Percentiles rank a stretch among this genome's conserved stretches.
These are phyloP conservation scores for Phylloscopus trochiloides DNA, from an alignment of 2,113 vertebrate species.

Conservation along the genomic window DNA sequence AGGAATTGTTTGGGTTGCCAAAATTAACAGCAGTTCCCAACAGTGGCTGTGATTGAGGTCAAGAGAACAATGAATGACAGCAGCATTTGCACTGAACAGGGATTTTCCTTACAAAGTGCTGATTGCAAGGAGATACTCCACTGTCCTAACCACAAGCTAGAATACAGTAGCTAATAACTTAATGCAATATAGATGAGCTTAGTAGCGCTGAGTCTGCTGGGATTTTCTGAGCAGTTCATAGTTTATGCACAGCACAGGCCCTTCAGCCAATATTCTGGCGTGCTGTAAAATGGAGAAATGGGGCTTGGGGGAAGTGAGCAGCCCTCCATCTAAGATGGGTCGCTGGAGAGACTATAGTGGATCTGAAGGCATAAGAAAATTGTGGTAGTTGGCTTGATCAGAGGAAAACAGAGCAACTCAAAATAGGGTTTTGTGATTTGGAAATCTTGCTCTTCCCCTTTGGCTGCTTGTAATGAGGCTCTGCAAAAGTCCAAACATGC, in stretches of 20 bases:
- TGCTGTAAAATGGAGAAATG: not conserved
- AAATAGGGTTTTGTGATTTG: not conserved
- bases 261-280: not conserved
- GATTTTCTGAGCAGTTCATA: conserved; percentile 45
- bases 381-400: not conserved
- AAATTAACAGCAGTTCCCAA: not conserved
- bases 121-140: conserved; percentile 29
- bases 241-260: conserved; percentile 36
- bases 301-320: not conserved
- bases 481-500: not conserved
- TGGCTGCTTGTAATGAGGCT: not conserved
- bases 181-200: conserved; percentile 67
- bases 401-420: not conserved
- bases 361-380: not conserved
- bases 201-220: conserved; percentile 39
- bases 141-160: conserved; percentile 53
- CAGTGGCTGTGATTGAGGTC: not conserved
- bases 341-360: not conserved
- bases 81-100: conserved; percentile 1
- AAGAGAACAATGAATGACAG: conserved; percentile 9
- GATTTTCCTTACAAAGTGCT: conserved; percentile 35
- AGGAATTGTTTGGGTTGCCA: not conserved
- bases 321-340: not conserved
- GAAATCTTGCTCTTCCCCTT: not conserved
- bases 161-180: conserved; percentile 42